Evolutionary conservation across 2,888 invertebrate genomes (phyloP).

Genomic region (Apamea monoglypha): DNA sequence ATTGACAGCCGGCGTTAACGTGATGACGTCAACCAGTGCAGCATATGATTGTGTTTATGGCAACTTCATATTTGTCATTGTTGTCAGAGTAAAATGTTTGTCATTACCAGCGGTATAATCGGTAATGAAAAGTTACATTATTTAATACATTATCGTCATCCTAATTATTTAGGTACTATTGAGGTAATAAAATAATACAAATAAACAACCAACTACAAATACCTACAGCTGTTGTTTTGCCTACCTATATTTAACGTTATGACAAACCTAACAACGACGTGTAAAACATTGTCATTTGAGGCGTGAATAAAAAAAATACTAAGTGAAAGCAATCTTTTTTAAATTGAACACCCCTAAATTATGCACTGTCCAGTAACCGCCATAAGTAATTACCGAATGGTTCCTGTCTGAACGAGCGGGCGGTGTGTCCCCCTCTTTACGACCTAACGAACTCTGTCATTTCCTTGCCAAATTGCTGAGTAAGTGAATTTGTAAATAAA

Average conservation of each 20-base stretch:
- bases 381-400: slow-evolving; percentile 42
- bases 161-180: too few relatives aligned
- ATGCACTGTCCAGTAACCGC: slow-evolving; percentile 32
- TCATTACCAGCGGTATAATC: background rate
- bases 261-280: too few relatives aligned
- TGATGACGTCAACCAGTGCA: too few relatives aligned
- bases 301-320: background rate
- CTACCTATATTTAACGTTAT: background rate
- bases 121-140: background rate
- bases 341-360: slow-evolving; percentile 42
- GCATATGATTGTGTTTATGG: background rate
- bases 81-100: background rate
- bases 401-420: slow-evolving; percentile 22
- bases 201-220: too few relatives aligned
- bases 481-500: slow-evolving; percentile 55
- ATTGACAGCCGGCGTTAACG: too few relatives aligned
- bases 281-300: background rate
- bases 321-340: background rate
- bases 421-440: slow-evolving; percentile 38
- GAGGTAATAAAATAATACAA: too few relatives aligned
- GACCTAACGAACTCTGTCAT: slow-evolving; percentile 35
- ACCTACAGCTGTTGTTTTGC: too few relatives aligned
- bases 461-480: slow-evolving; percentile 15
- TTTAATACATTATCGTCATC: background rate
- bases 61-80: background rate